phyloP scores from a whole-genome alignment of 2,797 vertebrate genomes.

The Onychomys torridus region DNA sequence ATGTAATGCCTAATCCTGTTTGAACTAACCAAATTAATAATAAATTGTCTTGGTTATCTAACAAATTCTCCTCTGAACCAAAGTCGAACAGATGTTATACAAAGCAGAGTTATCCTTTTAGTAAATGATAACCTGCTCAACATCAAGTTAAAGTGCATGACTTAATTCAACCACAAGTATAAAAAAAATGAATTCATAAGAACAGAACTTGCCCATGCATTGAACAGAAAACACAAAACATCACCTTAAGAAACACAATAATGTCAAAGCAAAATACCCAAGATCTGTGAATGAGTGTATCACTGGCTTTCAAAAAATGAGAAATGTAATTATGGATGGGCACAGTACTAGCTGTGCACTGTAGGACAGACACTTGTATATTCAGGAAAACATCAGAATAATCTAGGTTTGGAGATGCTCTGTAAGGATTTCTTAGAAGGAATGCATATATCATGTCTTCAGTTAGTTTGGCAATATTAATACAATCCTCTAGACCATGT shows the following conservation, averaged over 20 bases:
- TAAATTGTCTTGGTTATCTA: background rate
- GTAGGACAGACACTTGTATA: background rate
- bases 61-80: background rate
- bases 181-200: constrained; percentile 15
- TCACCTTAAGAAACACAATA: background rate
- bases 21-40: constrained; percentile 35
- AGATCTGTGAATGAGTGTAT: background rate
- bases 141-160: constrained; percentile 1
- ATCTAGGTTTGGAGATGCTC: background rate
- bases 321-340: background rate
- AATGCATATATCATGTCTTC: background rate
- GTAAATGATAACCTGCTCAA: background rate
- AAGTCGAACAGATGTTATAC: background rate
- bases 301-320: background rate
- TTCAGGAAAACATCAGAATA: background rate
- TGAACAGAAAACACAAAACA: background rate
- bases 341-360: background rate
- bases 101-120: background rate
- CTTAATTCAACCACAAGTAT: background rate
- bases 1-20: constrained; percentile 40
- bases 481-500: constrained; percentile 9
- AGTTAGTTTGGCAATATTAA: constrained; percentile 21
- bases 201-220: background rate
- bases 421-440: background rate
- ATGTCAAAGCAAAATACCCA: constrained; percentile 16